A percentile compares a stretch with the other conserved stretches of the same genome.
These are phyloP conservation scores for Brenthis daphne DNA, from an alignment of 2,888 invertebrate species.

Conservation along the genomic window DNA sequence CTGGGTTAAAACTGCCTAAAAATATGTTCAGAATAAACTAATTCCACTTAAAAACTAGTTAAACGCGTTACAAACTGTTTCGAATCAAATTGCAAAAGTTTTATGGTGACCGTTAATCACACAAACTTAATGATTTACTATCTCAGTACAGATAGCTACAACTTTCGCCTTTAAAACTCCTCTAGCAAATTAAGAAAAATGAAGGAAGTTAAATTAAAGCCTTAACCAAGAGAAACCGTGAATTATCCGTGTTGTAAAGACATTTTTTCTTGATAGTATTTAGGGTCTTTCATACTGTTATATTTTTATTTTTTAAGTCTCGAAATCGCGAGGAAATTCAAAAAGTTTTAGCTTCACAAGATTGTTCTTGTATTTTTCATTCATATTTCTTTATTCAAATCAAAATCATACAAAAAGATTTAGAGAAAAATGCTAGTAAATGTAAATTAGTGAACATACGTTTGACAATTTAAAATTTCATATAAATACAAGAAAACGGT, in stretches of 20 bases:
- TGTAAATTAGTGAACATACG: no score
- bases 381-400: constrained; percentile 1
- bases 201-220: constrained; percentile 79
- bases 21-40: background rate
- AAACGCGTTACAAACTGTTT: background rate
- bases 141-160: constrained; percentile 32
- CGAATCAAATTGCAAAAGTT: constrained; percentile 16
- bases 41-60: background rate
- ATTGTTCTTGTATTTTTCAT: constrained; percentile 9
- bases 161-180: constrained; percentile 50
- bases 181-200: constrained; percentile 78
- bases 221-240: constrained; percentile 52
- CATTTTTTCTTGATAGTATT: constrained; percentile 40
- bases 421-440: background rate
- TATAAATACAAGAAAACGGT: no score
- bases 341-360: constrained; percentile 31
- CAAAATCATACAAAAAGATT: background rate
- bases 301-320: constrained; percentile 28
- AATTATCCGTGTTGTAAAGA: constrained; percentile 70
- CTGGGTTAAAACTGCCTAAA: no score
- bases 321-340: constrained; percentile 31
- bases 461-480: no score
- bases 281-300: constrained; percentile 34
- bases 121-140: constrained; percentile 34
- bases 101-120: constrained; percentile 27